phyloP scores from a whole-genome alignment of 1,140 invertebrate genomes.

The Drosophila micromelanica region DNA sequence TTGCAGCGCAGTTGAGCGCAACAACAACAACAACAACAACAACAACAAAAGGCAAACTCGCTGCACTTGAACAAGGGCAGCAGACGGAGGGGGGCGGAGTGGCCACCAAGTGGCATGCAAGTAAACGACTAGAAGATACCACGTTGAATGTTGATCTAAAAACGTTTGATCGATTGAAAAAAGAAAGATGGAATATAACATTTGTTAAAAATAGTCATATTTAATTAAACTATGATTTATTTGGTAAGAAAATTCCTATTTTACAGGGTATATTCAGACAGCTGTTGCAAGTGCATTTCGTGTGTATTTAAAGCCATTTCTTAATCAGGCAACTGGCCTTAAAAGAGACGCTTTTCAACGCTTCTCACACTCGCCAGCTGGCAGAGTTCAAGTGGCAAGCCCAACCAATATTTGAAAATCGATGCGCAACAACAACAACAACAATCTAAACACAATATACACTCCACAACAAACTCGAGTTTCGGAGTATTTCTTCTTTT shows the following conservation, averaged over 20 bases:
- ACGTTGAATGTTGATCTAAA: neutral
- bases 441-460: conserved; percentile 38
- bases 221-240: too few species aligned
- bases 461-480: conserved; percentile 59
- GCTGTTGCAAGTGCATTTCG: conserved; percentile 25
- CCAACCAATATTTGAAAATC: conserved; percentile 52
- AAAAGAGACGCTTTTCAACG: conserved; percentile 6
- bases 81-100: neutral
- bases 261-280: conserved; percentile 26
- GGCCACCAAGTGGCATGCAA: neutral
- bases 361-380: conserved; percentile 1
- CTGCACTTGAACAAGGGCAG: conserved; percentile 42
- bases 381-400: conserved; percentile 43
- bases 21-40: conserved; percentile 45
- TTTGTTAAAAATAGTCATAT: too few species aligned
- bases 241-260: too few species aligned
- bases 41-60: conserved; percentile 43
- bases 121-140: conserved; percentile 18
- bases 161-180: too few species aligned
- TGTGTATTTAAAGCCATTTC: conserved; percentile 41
- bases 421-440: conserved; percentile 48
- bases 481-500: conserved; percentile 54
- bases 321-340: conserved; percentile 49
- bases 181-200: too few species aligned
- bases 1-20: conserved; percentile 78